phyloP scores from a whole-genome alignment of 92 coral and sea anemone genomes.

The Porites cylindrica region DNA sequence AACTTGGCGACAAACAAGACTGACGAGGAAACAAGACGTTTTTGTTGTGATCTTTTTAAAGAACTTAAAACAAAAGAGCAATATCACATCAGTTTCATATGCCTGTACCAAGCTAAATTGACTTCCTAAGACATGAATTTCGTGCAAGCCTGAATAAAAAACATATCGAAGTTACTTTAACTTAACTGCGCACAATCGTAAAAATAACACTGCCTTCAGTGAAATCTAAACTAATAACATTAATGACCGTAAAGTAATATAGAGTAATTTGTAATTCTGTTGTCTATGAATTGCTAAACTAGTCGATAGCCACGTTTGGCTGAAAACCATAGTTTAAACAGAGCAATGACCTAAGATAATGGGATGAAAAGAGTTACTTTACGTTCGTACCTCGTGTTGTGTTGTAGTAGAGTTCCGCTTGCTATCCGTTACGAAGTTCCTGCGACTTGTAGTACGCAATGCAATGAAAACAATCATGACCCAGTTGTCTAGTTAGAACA shows the following conservation, averaged over 20 bases:
- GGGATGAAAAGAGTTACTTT: neutral
- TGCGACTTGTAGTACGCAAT: constrained; percentile 20
- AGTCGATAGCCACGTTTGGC: neutral
- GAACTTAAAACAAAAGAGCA: constrained; percentile 29
- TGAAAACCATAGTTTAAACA: constrained; percentile 2
- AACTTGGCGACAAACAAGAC: neutral
- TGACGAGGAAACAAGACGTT: constrained; percentile 23
- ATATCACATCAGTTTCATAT: neutral
- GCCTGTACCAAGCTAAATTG: neutral
- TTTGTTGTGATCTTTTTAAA: constrained; percentile 19
- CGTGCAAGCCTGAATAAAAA: neutral
- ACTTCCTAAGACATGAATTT: neutral
- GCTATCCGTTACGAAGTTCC: neutral
- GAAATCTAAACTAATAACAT: neutral
- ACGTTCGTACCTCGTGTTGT: constrained; percentile 12
- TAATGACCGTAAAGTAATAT: constrained; percentile 1
- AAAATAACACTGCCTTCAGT: neutral
- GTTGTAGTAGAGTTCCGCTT: neutral
- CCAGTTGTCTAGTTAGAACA: neutral
- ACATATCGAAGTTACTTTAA: neutral
- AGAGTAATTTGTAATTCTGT: constrained; percentile 22
- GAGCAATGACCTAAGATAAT: neutral
- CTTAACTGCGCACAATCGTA: neutral
- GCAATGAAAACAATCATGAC: constrained; percentile 18
- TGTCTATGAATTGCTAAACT: constrained; percentile 7